Conservation (phyloP, 1,140 invertebrate genomes). For the Macrocentrus cingulum region DNA sequence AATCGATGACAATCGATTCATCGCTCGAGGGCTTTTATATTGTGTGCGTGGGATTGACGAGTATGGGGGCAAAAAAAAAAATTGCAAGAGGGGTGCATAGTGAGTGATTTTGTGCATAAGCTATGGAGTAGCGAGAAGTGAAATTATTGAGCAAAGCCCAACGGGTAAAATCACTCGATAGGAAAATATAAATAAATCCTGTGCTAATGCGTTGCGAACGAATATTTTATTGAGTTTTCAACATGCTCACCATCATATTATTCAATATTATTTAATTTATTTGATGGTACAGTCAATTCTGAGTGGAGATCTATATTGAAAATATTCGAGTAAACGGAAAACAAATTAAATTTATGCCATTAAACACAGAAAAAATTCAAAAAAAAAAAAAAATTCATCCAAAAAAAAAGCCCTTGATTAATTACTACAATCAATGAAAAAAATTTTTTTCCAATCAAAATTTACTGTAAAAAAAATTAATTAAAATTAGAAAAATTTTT, state of each 20-base stretch:
- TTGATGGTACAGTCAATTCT: not conserved
- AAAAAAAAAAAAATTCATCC: no score
- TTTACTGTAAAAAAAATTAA: no score
- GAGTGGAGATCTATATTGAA: not conserved
- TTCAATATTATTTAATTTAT: not conserved
- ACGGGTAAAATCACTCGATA: not conserved
- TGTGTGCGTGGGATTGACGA: not conserved
- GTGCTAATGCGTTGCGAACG: conserved; percentile 5
- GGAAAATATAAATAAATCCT: conserved; percentile 12
- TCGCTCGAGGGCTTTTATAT: not conserved
- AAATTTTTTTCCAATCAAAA: no score
- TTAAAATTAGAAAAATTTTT: no score
- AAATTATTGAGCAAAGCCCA: conserved; percentile 9
- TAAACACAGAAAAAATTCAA: no score
- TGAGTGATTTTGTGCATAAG: conserved; percentile 15
- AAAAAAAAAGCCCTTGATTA: no score
- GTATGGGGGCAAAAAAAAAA: not conserved
- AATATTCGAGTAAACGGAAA: no score
- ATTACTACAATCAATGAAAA: no score
- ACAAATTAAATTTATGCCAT: no score
- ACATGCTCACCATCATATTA: not conserved
- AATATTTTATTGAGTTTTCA: conserved; percentile 18
- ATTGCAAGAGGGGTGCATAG: conserved; percentile 3
- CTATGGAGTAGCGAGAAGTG: conserved; percentile 7
- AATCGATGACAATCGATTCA: not conserved